These are phyloP conservation scores for Meandrusa payeni DNA, from an alignment of 2,888 invertebrate genomes.

Conservation along the genomic window DNA sequence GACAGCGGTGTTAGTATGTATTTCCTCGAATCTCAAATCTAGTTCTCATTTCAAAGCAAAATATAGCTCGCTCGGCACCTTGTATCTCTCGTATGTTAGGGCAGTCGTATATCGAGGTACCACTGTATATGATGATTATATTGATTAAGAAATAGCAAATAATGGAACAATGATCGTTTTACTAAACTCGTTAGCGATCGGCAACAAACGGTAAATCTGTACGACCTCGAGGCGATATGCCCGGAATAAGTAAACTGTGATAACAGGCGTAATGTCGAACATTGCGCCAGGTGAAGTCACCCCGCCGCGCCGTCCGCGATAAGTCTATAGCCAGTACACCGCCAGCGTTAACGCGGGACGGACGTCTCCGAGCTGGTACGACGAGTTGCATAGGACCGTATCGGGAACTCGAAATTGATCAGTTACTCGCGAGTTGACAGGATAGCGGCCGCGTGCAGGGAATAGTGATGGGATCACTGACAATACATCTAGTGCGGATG, in stretches of 20 bases:
- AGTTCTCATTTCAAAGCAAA: too few species aligned
- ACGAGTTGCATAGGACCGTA: slow-evolving; percentile 10
- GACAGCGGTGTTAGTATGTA: too few species aligned
- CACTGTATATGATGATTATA: too few species aligned
- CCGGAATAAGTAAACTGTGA: slow-evolving; percentile 32
- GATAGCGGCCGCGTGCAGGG: slow-evolving; percentile 31
- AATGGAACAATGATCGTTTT: slow-evolving; percentile 8
- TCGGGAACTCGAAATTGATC: slow-evolving; percentile 14
- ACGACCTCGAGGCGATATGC: slow-evolving; percentile 9
- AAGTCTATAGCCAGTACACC: slow-evolving; percentile 17
- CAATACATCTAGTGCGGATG: slow-evolving; percentile 24
- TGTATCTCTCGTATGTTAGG: too few species aligned
- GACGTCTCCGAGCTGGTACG: slow-evolving; percentile 1
- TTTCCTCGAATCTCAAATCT: too few species aligned
- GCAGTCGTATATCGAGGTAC: too few species aligned
- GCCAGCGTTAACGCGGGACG: slow-evolving; percentile 3
- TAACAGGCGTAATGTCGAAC: slow-evolving; percentile 33
- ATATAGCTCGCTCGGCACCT: too few species aligned
- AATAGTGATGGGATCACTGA: slow-evolving; percentile 33
- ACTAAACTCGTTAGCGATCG: slow-evolving; percentile 9
- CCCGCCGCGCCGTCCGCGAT: slow-evolving; percentile 24
- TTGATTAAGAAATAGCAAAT: too few species aligned
- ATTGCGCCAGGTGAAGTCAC: slow-evolving; percentile 25
- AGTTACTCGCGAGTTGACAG: slow-evolving; percentile 27
- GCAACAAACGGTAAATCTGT: slow-evolving; percentile 14